Evolutionary conservation across 1,140 invertebrate species (phyloP).

Genomic region (Protaetia brevitarsis): DNA sequence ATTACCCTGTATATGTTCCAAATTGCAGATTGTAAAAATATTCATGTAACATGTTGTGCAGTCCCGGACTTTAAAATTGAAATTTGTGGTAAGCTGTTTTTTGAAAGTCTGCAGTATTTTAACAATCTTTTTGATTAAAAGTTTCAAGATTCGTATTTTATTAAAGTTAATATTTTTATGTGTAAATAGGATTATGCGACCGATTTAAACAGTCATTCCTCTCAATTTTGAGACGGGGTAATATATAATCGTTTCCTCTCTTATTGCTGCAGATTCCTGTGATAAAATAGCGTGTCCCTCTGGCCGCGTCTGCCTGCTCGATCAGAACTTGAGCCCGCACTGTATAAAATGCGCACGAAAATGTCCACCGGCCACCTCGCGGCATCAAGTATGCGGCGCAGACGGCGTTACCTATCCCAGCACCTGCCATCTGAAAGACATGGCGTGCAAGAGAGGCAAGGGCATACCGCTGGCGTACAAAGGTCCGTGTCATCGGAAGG

Average conservation of each 20-base stretch:
- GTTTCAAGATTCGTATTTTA: too few species aligned
- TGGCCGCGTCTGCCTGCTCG: conserved; percentile 79
- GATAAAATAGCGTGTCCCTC: conserved; percentile 74
- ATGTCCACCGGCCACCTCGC: conserved; percentile 56
- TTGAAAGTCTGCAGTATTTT: too few species aligned
- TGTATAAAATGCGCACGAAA: conserved; percentile 74
- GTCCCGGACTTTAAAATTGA: too few species aligned
- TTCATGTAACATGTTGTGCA: too few species aligned
- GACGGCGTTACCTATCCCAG: conserved; percentile 85
- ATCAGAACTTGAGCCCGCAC: conserved; percentile 80
- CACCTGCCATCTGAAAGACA: conserved; percentile 78
- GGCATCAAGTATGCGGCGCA: conserved; percentile 77
- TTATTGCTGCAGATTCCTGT: conserved; percentile 68
- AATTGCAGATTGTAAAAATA: too few species aligned
- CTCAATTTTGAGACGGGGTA: too few species aligned
- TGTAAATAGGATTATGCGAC: not conserved
- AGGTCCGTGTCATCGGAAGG: conserved; percentile 72
- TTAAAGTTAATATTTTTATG: not conserved
- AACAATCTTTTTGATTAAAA: too few species aligned
- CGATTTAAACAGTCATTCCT: too few species aligned
- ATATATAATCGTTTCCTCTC: too few species aligned
- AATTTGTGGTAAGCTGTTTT: too few species aligned
- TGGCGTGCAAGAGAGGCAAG: conserved; percentile 75
- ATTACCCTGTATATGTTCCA: too few species aligned
- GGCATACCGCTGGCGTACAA: conserved; percentile 82